Percentiles rank a stretch among this genome's conserved stretches.
Conservation (phyloP, 2,888 invertebrate species). For the Odontocolon sp. region DNA sequence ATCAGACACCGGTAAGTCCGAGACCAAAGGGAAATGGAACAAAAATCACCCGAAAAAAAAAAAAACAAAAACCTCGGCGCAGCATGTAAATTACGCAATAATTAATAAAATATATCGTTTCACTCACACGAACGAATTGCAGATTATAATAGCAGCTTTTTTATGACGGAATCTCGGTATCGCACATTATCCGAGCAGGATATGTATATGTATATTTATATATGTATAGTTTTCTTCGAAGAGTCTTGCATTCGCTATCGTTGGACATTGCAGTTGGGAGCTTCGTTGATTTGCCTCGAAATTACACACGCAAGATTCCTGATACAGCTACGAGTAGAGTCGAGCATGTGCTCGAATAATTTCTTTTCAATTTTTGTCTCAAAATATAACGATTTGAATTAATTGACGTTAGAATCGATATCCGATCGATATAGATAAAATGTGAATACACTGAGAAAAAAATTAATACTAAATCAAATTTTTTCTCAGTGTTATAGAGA, state of each 20-base stretch:
- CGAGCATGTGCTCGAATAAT: no score
- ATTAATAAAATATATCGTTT: no score
- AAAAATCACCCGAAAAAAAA: conserved; percentile 7
- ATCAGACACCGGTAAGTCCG: conserved; percentile 78
- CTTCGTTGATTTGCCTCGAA: conserved; percentile 35
- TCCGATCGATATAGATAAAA: no score
- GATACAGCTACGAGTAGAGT: no score
- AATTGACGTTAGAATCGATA: no score
- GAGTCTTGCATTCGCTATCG: conserved; percentile 9
- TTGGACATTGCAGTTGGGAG: conserved; percentile 5
- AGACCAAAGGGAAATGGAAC: conserved; percentile 53
- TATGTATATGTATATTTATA: no score
- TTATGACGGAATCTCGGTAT: conserved; percentile 13
- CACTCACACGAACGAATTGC: conserved; percentile 16
- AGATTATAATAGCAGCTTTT: conserved; percentile 26
- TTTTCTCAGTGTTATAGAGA: no score
- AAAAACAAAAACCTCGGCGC: neutral
- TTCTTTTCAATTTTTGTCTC: neutral
- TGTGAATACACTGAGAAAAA: no score
- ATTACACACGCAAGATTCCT: conserved; percentile 31
- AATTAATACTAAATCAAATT: no score
- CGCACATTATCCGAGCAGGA: conserved; percentile 4
- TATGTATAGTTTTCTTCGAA: no score
- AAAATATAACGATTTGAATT: no score
- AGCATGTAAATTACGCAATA: conserved; percentile 62